These are phyloP conservation scores for Oncopeltus fasciatus DNA, from an alignment of 1,140 invertebrate species.

Conservation along the genomic window DNA sequence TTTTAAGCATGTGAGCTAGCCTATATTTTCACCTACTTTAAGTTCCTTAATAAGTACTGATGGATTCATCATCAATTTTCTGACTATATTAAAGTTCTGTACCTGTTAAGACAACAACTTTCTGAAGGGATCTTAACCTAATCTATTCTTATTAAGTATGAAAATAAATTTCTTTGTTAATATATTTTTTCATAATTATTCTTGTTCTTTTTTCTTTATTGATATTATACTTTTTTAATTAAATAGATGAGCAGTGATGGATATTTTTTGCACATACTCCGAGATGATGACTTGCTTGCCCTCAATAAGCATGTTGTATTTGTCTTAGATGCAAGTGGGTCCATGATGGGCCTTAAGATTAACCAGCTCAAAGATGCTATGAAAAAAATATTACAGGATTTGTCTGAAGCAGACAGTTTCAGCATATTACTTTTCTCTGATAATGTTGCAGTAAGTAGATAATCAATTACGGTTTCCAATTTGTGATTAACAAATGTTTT, in stretches of 20 bases:
- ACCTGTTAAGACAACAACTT: no score
- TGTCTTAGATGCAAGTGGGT: constrained; percentile 52
- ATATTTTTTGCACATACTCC: constrained; percentile 63
- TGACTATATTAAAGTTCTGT: no score
- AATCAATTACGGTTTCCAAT: no score
- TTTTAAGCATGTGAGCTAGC: no score
- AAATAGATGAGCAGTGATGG: constrained; percentile 46
- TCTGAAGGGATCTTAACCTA: no score
- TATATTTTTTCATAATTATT: not conserved
- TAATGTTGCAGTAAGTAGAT: constrained; percentile 13
- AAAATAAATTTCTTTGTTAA: no score
- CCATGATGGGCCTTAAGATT: constrained; percentile 52
- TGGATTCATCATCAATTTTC: no score
- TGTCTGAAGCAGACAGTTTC: constrained; percentile 45
- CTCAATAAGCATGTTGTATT: constrained; percentile 54
- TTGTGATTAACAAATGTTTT: no score
- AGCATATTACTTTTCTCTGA: constrained; percentile 44
- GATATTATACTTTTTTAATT: constrained; percentile 13
- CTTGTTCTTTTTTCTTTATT: not conserved
- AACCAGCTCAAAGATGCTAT: constrained; percentile 49
- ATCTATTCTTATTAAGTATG: no score
- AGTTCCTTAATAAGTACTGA: no score
- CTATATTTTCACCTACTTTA: no score
- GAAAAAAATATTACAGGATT: constrained; percentile 43
- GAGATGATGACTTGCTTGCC: constrained; percentile 40